These are phyloP conservation scores for Rhea pennata DNA, from an alignment of 2,113 vertebrate genomes.

Conservation along the genomic window DNA sequence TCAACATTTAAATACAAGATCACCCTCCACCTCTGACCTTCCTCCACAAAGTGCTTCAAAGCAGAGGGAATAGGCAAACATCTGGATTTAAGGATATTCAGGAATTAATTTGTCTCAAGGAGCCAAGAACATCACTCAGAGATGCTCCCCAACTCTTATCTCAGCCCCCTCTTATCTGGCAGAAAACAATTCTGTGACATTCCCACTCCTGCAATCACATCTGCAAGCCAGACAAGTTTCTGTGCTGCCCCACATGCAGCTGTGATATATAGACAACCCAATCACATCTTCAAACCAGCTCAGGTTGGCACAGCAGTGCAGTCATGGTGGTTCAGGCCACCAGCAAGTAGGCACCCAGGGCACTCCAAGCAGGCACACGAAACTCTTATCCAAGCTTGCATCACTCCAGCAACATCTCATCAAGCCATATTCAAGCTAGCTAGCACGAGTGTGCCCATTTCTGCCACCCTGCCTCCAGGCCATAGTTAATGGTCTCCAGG, in stretches of 20 bases:
- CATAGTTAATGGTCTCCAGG: background rate
- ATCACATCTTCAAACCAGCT: background rate
- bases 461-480: background rate
- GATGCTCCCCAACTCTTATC: background rate
- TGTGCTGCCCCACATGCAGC: background rate
- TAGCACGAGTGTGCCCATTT: background rate
- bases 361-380: background rate
- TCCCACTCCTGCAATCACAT: background rate
- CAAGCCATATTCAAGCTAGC: background rate
- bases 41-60: too few relatives aligned
- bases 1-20: too few relatives aligned
- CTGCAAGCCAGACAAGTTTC: background rate
- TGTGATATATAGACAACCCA: rapidly evolving
- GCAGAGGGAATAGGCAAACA: too few relatives aligned
- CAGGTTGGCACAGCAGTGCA: background rate
- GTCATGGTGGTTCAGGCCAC: background rate
- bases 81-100: background rate
- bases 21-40: too few relatives aligned
- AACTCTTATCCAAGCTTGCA: background rate
- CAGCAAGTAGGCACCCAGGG: background rate
- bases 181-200: background rate
- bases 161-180: background rate
- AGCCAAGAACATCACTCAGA: background rate
- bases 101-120: background rate
- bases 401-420: background rate